Conservation (phyloP, 2,113 vertebrate genomes). For the Gallinago paraguaiae region DNA sequence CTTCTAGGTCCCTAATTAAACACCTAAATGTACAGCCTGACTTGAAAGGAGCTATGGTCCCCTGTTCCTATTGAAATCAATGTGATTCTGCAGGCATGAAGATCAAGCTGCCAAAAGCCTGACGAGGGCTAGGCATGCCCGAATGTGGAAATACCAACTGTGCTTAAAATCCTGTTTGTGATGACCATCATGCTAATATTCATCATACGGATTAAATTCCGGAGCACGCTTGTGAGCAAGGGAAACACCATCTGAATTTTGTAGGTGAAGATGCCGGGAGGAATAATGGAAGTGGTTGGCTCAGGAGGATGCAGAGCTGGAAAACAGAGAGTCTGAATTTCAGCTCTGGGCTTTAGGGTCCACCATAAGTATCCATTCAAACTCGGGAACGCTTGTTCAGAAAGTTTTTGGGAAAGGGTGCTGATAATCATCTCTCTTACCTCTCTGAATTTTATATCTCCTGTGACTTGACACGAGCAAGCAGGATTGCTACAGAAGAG, state of each 20-base stretch:
- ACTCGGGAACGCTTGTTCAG: background rate
- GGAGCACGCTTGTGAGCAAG: background rate
- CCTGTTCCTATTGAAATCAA: background rate
- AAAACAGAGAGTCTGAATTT: background rate
- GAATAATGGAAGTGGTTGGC: background rate
- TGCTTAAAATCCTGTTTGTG: background rate
- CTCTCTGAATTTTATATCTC: background rate
- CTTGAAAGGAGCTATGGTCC: background rate
- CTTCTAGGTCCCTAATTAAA: background rate
- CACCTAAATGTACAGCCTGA: background rate
- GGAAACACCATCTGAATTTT: background rate
- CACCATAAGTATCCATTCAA: background rate
- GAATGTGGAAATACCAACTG: background rate
- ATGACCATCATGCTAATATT: background rate
- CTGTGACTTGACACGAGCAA: background rate
- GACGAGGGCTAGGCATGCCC: background rate
- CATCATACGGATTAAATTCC: background rate
- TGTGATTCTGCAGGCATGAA: background rate
- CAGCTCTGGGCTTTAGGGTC: background rate
- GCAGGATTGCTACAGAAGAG: background rate
- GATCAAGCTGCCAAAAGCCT: background rate
- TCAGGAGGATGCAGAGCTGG: background rate
- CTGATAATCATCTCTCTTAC: background rate
- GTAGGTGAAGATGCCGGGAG: background rate
- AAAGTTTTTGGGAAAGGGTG: background rate